A percentile compares a stretch with the other conserved stretches of the same genome.
phyloP scores from a whole-genome alignment of 1,140 invertebrate species.

The Drosophila guanche region DNA sequence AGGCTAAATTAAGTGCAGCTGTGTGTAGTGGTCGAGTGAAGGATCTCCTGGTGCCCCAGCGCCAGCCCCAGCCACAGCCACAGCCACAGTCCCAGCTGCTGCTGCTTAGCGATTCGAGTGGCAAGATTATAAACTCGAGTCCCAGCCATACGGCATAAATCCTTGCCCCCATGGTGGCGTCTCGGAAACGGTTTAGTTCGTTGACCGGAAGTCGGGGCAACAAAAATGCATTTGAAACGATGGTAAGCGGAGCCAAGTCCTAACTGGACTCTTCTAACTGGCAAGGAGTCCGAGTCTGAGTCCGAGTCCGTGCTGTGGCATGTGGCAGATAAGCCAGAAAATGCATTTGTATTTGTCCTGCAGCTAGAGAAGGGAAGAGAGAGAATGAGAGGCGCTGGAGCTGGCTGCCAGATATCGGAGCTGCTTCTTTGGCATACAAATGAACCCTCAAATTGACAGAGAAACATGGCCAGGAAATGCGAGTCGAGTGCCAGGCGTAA shows the following conservation, averaged over 20 bases:
- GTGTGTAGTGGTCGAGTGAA: slow-evolving; percentile 51
- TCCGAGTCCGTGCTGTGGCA: slow-evolving; percentile 6
- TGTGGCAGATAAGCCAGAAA: slow-evolving; percentile 51
- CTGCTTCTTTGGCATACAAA: slow-evolving; percentile 51
- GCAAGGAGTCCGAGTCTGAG: not conserved
- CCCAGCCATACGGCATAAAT: slow-evolving; percentile 56
- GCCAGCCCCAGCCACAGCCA: slow-evolving; percentile 10
- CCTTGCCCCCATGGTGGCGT: slow-evolving; percentile 39
- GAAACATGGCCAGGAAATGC: slow-evolving; percentile 61
- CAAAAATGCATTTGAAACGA: slow-evolving; percentile 35
- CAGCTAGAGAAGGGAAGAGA: too few relatives aligned
- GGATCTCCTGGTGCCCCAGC: slow-evolving; percentile 42
- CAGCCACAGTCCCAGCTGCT: slow-evolving; percentile 25
- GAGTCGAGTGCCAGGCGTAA: slow-evolving; percentile 6
- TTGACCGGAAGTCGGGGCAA: slow-evolving; percentile 65
- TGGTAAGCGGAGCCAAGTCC: slow-evolving; percentile 43
- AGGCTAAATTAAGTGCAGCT: slow-evolving; percentile 78
- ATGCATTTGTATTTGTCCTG: slow-evolving; percentile 54
- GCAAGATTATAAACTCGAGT: slow-evolving; percentile 70
- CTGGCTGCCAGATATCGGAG: slow-evolving; percentile 25
- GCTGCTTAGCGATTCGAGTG: slow-evolving; percentile 76
- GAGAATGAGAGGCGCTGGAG: not conserved
- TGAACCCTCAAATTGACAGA: slow-evolving; percentile 62
- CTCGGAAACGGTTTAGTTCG: slow-evolving; percentile 70
- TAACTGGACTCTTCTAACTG: not conserved